Conservation (phyloP, 2,797 vertebrate genomes). For the Epinephelus malabaricus region DNA sequence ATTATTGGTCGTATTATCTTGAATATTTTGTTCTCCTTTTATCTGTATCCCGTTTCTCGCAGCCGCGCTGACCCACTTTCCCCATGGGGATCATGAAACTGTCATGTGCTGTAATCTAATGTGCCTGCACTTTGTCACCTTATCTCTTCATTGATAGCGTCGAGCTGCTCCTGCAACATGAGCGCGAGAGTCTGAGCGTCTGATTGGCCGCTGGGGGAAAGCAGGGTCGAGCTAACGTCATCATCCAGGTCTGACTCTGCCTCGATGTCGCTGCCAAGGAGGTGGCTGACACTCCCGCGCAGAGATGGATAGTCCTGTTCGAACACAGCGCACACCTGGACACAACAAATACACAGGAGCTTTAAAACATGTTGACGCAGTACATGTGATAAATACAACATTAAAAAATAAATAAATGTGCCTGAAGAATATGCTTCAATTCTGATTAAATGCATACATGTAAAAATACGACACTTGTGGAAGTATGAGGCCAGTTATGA, state of each 20-base stretch:
- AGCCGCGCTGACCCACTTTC: slow-evolving; percentile 42
- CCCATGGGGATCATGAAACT: slow-evolving; percentile 39
- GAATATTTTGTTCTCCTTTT: slow-evolving; percentile 34
- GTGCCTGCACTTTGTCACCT: slow-evolving; percentile 83
- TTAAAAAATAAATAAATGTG: not conserved
- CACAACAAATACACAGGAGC: slow-evolving; percentile 9
- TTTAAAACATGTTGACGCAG: not conserved
- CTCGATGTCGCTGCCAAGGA: slow-evolving; percentile 93
- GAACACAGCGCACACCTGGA: slow-evolving; percentile 80
- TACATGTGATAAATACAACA: not conserved
- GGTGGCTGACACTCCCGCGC: slow-evolving; percentile 87
- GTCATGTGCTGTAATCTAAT: slow-evolving; percentile 48
- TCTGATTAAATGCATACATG: slow-evolving; percentile 37
- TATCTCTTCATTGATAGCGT: slow-evolving; percentile 98
- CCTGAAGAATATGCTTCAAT: not conserved
- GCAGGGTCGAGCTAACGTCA: slow-evolving; percentile 90
- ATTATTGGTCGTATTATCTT: slow-evolving; percentile 43
- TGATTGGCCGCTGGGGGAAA: slow-evolving; percentile 94
- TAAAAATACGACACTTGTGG: slow-evolving; percentile 49
- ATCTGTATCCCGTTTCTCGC: slow-evolving; percentile 41
- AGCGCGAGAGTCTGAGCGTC: slow-evolving; percentile 96
- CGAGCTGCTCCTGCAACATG: slow-evolving; percentile 97
- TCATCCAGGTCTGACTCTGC: slow-evolving; percentile 93
- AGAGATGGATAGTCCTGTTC: slow-evolving; percentile 92
- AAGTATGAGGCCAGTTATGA: slow-evolving; percentile 44